phyloP scores from a whole-genome alignment of 2,797 vertebrate genomes.

The Anguilla obscura region DNA sequence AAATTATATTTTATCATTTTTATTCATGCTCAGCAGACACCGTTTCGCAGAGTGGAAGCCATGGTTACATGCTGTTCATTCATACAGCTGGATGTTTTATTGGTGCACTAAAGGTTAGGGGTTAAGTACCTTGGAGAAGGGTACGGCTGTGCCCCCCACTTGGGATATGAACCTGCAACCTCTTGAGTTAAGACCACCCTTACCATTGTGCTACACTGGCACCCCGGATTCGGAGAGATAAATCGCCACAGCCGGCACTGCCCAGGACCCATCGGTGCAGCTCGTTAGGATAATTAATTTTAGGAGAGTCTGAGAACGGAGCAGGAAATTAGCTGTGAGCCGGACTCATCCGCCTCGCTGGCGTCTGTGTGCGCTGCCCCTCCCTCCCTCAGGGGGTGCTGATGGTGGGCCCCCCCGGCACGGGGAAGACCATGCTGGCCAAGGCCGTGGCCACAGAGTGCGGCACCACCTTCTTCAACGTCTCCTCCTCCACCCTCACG shows the following conservation, averaged over 20 bases:
- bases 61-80: not conserved
- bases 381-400: constrained; percentile 82
- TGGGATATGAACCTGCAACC: not conserved
- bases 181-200: not conserved
- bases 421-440: constrained; percentile 97
- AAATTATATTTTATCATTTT: not conserved
- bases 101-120: not conserved
- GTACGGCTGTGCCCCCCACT: not conserved
- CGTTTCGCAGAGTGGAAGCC: not conserved
- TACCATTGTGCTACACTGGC: not conserved
- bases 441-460: constrained; percentile 98
- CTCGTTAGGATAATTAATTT: not conserved
- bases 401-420: constrained; percentile 97
- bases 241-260: not conserved
- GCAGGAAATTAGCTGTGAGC: not conserved
- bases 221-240: not conserved
- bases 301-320: not conserved
- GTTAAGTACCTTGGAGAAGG: not conserved
- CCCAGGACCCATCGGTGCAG: not conserved
- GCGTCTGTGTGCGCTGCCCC: not conserved
- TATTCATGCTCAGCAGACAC: not conserved
- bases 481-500: constrained; percentile 92
- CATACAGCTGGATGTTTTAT: not conserved
- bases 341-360: not conserved
- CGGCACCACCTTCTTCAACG: constrained; percentile 68